Base-by-base conservation (phyloP, 2,888 invertebrate genomes). In the Gortyna flavago region DNA sequence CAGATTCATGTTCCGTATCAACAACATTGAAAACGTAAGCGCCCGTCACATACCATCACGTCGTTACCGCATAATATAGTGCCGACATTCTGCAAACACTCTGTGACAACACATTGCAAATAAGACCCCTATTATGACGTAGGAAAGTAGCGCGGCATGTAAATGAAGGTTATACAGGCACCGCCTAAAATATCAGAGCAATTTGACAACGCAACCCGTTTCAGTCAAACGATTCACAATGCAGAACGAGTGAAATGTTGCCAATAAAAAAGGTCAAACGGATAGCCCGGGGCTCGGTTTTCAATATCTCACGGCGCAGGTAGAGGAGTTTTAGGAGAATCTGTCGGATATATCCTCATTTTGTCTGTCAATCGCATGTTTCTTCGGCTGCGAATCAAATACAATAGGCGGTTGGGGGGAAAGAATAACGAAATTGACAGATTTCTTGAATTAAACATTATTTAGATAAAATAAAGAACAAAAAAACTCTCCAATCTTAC, bases 221-320 rank as follows among this genome's bases (percentile, higher is more conserved):
- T 93, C 92, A 93, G 92, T 93, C 91, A 93, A 92, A 92, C 91
- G 93, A 90, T 93, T 92, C 93, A 95, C 95, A 95, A 94, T 93
- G 94, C 93, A 93, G 93, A 93, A 93, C 94, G 93, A 94, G 95
- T 95, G 94, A 95, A 95, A 96, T 95, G 95, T 95, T 94, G 93
- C 94, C 94, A 94, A 95, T 95, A 95, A 95, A 95, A 95, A 95
- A 95, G 95, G 95, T 95, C 95, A 94, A 94, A 94, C 93, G 93
- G 90, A 94, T 94, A 89, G 94, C 93, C 91, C 86, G 85, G 90
- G 92, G 93, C 93, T 92, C 92, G 93, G 94, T 95, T 95, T 95
- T 95, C 95, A 95, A 96, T 96, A 95, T 96, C 95, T 95, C 94
- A 94, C 93, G 92, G 90, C 91, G 87, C 89, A 90, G 91, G 86